A percentile compares a stretch with the other conserved stretches of the same genome.
phyloP scores from a whole-genome alignment of 1,140 invertebrate genomes.

The Drosophila pseudoananassae region DNA sequence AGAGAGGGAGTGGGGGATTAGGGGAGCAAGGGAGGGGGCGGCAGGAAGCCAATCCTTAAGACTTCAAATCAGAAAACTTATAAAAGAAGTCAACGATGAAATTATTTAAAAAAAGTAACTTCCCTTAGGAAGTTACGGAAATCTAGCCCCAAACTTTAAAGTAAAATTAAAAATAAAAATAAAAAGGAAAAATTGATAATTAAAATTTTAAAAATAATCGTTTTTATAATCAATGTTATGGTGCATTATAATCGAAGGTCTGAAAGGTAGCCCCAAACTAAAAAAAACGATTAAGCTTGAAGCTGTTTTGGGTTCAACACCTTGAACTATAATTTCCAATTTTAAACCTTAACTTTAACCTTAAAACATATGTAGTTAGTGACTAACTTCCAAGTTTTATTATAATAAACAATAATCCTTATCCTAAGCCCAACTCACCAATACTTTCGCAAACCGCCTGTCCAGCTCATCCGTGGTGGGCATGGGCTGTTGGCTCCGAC shows the following conservation, averaged over 20 bases:
- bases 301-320: background rate
- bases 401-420: background rate
- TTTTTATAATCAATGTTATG: background rate
- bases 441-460: conserved; percentile 95
- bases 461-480: conserved; percentile 95
- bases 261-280: background rate
- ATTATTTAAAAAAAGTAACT: too few species aligned
- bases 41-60: conserved; percentile 48
- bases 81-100: too few species aligned
- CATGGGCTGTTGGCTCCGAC: conserved; percentile 92
- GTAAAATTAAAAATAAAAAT: background rate
- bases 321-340: background rate
- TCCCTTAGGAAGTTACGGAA: too few species aligned
- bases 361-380: too few species aligned
- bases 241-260: background rate
- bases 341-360: too few species aligned
- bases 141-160: background rate
- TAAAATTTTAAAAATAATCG: background rate
- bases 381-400: background rate
- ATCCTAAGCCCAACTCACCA: conserved; percentile 88
- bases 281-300: conserved; percentile 2
- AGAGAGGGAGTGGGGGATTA: background rate
- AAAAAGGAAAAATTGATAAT: too few species aligned
- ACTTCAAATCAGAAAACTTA: background rate
- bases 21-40: background rate